Base-by-base conservation (phyloP, 2,797 vertebrate genomes). In the Danio albolineatus region DNA sequence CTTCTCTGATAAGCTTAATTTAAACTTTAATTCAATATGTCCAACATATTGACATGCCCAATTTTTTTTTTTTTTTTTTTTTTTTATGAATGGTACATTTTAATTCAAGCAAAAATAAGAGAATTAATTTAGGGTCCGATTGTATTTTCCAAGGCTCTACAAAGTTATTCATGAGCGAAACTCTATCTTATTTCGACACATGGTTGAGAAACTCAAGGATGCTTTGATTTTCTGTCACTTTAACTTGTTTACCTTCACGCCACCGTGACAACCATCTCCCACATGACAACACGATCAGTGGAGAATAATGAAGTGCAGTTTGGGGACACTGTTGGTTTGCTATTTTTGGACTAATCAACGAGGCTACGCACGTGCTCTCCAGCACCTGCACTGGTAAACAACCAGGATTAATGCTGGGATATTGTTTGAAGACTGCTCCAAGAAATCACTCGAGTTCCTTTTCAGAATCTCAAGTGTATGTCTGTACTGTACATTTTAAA, bases 221-320 rank as follows among this genome's bases (percentile, higher is more conserved):
- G 44, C 57, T 79, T 79, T 79, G 67, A 79, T 79, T 79, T 71
- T 71, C 77, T 71, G 67, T 79, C 77, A 53, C 67, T 79, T 79
- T 79, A 72, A 72, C 77, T 72, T 83, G 71, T 79, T 83, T 79
- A 73, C 43, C 72, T 78, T 69, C 59, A 70, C 13, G 41, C 76
- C 59, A 53, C 39, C 48, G 48, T 83, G 76, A 83, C 70, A 75
- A 60, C 57, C 76, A 67, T 79, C 77, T 73, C 43, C 57, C 57
- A 69, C 65, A 77, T 78, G 75, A 73, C 67, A 61, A 66, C 64
- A 73, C n/a, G 54, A 73, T 73, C 75, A 82, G 75, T 60, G 62
- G 69, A 60, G 51, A 73, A 60, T 69, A 71, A 73, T 78, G 76
- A 70, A 78, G 76, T 78, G 77, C 17, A 79, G 46, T 79, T 67